Base-by-base conservation (phyloP, 2,888 invertebrate genomes). In the Lasioglossum oenotherae region DNA sequence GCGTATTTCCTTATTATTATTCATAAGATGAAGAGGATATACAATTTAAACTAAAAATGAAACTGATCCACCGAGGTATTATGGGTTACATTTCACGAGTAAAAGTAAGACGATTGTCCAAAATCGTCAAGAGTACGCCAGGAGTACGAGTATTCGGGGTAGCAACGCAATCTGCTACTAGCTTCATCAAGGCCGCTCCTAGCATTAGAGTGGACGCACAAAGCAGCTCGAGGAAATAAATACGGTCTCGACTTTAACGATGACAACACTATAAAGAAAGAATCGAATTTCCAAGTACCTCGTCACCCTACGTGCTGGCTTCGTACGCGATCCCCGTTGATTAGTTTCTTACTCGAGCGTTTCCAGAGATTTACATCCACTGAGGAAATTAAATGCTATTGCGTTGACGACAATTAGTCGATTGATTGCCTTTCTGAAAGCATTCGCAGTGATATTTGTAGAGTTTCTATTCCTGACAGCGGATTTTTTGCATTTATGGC, bases 221-320 rank as follows among this genome's bases (percentile, higher is more conserved):
- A 69, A 46, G 60, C 49, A 87, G 60, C 72, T 79, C 80, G 60
- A 82, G 79, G 80, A 41, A 23, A 19, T 69, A 69, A 69, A 80
- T 80, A 64, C 78, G 74, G 75, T 69, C 69, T 41, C 81, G 49
- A 85, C 74, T 88, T 90, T 92, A 91, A 92, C 88, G 90, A 91
- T 90, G 92, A 89, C 89, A 88, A 86, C 84, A 87, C 88, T 87
- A 89, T 92, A 92, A 93, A 93, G 89, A 92, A 93, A 93, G 90
- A 92, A 91, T 90, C 84, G 85, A 93, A 92, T 93, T 92, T 93
- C 93, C 86, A 92, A 92, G 89, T 80, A 86, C 69, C 27, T 79
- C 67, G 57, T 49, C 77, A 79, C 69, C 81, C 64, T 64, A 74
- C 44, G 31, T 19, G 23, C n/a, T 57, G 60, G 80, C 80, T 82